Evolutionary conservation across 2,113 vertebrate species (phyloP).

Genomic region (Entomyzon cyanotis): DNA sequence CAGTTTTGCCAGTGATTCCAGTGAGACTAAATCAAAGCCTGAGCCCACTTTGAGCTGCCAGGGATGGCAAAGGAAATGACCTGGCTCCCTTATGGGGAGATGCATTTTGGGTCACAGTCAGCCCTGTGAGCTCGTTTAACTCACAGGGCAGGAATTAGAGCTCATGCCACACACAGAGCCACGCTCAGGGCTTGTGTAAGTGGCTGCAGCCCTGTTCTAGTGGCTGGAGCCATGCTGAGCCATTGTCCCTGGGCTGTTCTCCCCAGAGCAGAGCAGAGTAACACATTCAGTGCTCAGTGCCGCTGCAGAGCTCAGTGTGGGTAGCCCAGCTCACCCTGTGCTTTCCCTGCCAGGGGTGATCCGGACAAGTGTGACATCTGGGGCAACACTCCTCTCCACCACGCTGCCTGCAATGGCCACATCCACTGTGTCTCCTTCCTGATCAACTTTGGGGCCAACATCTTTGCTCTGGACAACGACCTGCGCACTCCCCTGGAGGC

Average conservation of each 20-base stretch:
- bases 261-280: neutral
- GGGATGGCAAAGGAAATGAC: neutral
- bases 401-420: conserved; percentile 88
- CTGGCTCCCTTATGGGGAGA: neutral
- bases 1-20: neutral
- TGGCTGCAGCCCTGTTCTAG: rapidly evolving
- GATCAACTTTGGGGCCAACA: conserved; percentile 90
- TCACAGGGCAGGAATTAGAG: neutral
- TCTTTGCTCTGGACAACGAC: conserved; percentile 92
- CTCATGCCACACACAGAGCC: neutral
- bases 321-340: neutral
- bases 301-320: neutral
- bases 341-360: conserved; percentile 82
- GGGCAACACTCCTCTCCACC: conserved; percentile 94
- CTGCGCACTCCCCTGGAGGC: conserved; percentile 89
- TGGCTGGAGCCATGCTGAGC: neutral
- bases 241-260: neutral
- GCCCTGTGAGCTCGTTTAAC: neutral
- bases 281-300: rapidly evolving
- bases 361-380: conserved; percentile 93
- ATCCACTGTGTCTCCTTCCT: conserved; percentile 88
- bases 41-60: neutral
- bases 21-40: neutral
- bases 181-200: rapidly evolving
- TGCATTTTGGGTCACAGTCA: rapidly evolving